Evolutionary conservation across 2,797 vertebrate genomes (phyloP).

Genomic region (Fistularia commersonii): DNA sequence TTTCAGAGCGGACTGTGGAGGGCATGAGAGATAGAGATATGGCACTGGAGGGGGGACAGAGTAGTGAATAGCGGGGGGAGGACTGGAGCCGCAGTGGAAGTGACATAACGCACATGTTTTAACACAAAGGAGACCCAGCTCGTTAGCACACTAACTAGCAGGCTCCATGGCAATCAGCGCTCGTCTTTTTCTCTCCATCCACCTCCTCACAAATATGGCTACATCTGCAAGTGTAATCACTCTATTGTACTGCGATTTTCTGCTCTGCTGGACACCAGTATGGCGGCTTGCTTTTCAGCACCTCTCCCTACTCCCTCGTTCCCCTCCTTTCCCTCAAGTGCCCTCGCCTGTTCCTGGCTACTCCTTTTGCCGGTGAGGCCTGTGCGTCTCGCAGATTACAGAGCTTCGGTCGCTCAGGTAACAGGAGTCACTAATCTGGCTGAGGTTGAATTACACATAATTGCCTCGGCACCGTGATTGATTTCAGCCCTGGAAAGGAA

Average conservation of each 20-base stretch:
- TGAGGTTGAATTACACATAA: constrained; percentile 97
- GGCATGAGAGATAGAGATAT: constrained; percentile 74
- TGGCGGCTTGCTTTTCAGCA: constrained; percentile 84
- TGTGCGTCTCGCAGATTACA: constrained; percentile 67
- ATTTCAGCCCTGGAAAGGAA: constrained; percentile 91
- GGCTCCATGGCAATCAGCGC: constrained; percentile 57
- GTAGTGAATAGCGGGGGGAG: constrained; percentile 29
- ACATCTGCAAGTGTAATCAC: constrained; percentile 98
- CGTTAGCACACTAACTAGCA: constrained; percentile 63
- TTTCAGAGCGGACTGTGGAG: constrained; percentile 56
- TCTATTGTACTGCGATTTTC: constrained; percentile 96
- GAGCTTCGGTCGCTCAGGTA: constrained; percentile 89
- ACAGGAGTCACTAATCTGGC: constrained; percentile 94
- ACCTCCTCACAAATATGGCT: constrained; percentile 80
- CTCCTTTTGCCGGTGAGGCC: constrained; percentile 49
- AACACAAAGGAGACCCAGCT: constrained; percentile 64
- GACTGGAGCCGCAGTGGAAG: constrained; percentile 34
- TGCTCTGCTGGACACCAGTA: constrained; percentile 91
- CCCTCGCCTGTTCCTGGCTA: constrained; percentile 78
- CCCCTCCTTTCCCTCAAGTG: constrained; percentile 64
- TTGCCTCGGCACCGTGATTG: constrained; percentile 96
- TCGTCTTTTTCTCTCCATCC: constrained; percentile 39
- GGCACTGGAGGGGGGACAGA: constrained; percentile 35
- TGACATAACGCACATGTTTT: constrained; percentile 57
- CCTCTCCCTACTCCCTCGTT: constrained; percentile 66